phyloP scores from a whole-genome alignment of 2,888 invertebrate species.

The Lasioglossum pauxillum region DNA sequence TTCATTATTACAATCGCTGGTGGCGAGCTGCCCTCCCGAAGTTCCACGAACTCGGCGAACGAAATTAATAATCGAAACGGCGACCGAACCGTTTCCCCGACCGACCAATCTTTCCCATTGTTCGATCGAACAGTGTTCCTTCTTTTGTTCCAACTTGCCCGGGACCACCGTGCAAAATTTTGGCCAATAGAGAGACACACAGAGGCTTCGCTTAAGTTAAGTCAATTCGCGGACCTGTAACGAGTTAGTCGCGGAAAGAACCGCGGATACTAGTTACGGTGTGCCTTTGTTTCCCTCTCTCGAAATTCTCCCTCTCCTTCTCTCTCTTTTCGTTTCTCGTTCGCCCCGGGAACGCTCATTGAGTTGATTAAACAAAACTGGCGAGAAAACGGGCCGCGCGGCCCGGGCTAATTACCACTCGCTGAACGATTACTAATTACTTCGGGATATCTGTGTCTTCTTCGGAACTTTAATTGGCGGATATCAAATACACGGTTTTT shows the following conservation, averaged over 20 bases:
- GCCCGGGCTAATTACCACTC: slow-evolving; percentile 26
- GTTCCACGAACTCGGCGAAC: neutral
- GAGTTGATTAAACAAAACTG: slow-evolving; percentile 42
- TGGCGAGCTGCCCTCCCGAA: neutral
- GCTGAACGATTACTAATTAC: slow-evolving; percentile 42
- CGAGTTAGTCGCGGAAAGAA: slow-evolving; percentile 26
- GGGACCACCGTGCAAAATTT: neutral
- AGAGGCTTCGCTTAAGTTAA: neutral
- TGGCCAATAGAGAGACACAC: neutral
- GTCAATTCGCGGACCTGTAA: neutral
- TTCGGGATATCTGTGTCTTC: slow-evolving; percentile 24
- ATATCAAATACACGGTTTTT: slow-evolving; percentile 28
- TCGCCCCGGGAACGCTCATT: neutral
- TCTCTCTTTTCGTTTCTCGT: neutral
- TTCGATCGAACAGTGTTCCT: neutral
- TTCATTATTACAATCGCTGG: neutral
- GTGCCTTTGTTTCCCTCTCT: slow-evolving; percentile 2
- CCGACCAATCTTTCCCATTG: slow-evolving; percentile 2
- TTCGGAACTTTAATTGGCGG: slow-evolving; percentile 10
- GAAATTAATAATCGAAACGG: neutral
- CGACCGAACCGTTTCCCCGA: neutral
- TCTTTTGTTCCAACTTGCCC: slow-evolving; percentile 4
- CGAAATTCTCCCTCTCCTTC: neutral
- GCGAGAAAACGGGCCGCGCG: slow-evolving; percentile 20
- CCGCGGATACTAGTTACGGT: neutral